Conservation (phyloP, 64 coral and sea anemone species). For the Pachyseris speciosa region DNA sequence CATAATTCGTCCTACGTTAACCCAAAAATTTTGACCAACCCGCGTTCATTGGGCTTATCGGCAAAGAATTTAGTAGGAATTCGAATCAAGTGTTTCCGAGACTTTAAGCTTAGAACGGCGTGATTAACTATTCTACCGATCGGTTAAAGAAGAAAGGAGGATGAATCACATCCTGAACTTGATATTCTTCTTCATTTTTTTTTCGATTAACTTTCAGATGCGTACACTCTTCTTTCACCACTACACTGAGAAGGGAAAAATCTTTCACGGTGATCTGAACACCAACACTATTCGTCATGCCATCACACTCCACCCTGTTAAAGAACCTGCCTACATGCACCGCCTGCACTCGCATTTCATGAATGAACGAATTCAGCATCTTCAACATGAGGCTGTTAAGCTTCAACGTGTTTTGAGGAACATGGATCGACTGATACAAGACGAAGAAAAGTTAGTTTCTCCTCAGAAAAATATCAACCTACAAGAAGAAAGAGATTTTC, state of each 20-base stretch:
- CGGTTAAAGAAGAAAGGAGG: no score
- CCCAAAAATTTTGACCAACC: no score
- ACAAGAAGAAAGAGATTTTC: conserved; percentile 63
- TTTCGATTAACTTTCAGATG: conserved; percentile 75
- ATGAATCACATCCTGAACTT: no score
- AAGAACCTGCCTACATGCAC: conserved; percentile 90
- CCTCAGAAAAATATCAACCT: conserved; percentile 46
- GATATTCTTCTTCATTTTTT: background rate
- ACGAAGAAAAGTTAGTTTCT: background rate
- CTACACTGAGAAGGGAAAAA: conserved; percentile 57
- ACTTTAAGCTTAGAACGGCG: no score
- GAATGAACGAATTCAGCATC: conserved; percentile 59
- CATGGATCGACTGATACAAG: conserved; percentile 68
- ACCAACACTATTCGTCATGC: conserved; percentile 86
- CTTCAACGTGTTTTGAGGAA: conserved; percentile 56
- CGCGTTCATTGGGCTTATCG: no score
- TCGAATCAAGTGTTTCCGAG: no score
- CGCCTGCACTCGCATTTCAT: conserved; percentile 88
- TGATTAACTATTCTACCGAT: no score
- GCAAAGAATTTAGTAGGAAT: no score
- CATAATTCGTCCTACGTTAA: no score
- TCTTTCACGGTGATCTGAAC: conserved; percentile 85
- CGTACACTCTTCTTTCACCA: conserved; percentile 87
- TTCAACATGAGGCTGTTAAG: conserved; percentile 73
- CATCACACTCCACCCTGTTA: conserved; percentile 91